Evolutionary conservation across 1,140 invertebrate genomes (phyloP), one percentile per base, ranked within the genome.

Genomic region (Drosophila elegans): DNA sequence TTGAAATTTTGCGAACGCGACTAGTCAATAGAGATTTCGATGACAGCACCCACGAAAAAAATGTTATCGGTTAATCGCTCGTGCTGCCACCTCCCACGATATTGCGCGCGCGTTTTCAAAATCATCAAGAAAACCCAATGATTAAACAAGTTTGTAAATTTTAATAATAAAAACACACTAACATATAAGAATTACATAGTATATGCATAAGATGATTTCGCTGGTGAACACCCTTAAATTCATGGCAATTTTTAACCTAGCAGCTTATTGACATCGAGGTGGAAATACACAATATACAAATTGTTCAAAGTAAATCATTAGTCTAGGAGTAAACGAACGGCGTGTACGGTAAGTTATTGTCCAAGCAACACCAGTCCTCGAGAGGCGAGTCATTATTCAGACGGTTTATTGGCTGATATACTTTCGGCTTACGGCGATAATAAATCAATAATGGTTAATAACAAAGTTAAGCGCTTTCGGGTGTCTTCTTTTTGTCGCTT

Each of bases 361-460:
- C 83, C 49, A 83, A 62, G 60, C 69, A 67, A 62, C 52, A 39
- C 36, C 63, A 45, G 52, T 11, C 55, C 59, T 21, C 29, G 48
- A 60, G 42, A 77, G 38, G 49, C 29, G 62, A 60, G 60, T 76
- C 54, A 67, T 49, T 78, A 60, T 64, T 63, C 54, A 67, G 55
- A 73, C 29, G 44, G 42, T 61, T 74, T 63, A 45, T 55, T 74
- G 52, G 53, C 57, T 60, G 49, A 25, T 63, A 66, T 82, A 83
- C 74, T 82, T 86, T 86, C 34, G 73, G 61, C 83, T 88, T 86
- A 83, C 49, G 75, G 59, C 73, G 61, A 73, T 80, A 73, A 67
- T 80, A 80, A 80, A 84, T 84, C 77, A 71, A 68, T 82, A 55
- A 61, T 11, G 68, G 52, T 80, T 62, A 83, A 88, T 80, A 88